Percentiles rank a stretch among this genome's conserved stretches.
These are phyloP conservation scores for Microcebus ravelobensis DNA, from an alignment of 2,113 vertebrate species.

Conservation along the genomic window DNA sequence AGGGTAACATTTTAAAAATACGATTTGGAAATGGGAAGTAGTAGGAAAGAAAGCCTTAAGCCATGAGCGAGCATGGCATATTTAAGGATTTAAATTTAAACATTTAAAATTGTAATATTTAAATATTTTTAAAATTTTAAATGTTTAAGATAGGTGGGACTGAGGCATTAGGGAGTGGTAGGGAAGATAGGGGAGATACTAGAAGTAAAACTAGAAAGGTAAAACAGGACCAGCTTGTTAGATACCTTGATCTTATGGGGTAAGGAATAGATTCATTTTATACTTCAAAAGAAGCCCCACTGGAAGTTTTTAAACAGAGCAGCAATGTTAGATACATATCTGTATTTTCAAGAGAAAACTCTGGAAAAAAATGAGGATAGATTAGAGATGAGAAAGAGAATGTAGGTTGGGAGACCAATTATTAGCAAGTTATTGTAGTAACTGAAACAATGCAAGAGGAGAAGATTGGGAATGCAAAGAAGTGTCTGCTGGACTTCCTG, in stretches of 20 bases:
- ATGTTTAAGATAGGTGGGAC: background rate
- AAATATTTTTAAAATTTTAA: background rate
- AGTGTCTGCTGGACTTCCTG: background rate
- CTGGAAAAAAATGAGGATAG: background rate
- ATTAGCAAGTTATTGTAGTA: slow-evolving; percentile 6
- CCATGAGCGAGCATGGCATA: background rate
- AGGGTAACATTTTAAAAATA: slow-evolving; percentile 61
- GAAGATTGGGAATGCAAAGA: background rate
- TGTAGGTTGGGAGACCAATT: background rate
- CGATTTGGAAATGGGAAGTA: slow-evolving; percentile 30
- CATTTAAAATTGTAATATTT: background rate
- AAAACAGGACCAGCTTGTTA: background rate
- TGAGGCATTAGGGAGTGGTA: background rate
- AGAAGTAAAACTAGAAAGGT: slow-evolving; percentile 39
- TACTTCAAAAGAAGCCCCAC: background rate
- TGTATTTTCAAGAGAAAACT: slow-evolving; percentile 22
- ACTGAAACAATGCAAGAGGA: background rate
- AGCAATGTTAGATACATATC: background rate
- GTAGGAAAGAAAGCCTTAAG: background rate
- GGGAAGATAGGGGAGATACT: background rate
- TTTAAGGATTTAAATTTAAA: background rate
- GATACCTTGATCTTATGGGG: background rate
- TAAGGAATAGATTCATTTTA: background rate
- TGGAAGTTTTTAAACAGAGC: slow-evolving; percentile 1
- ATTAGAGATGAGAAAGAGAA: background rate